Evolutionary conservation across 2,113 vertebrate species (phyloP), one percentile per base, ranked within the genome.

Genomic region (Neolamprologus cancellatus): DNA sequence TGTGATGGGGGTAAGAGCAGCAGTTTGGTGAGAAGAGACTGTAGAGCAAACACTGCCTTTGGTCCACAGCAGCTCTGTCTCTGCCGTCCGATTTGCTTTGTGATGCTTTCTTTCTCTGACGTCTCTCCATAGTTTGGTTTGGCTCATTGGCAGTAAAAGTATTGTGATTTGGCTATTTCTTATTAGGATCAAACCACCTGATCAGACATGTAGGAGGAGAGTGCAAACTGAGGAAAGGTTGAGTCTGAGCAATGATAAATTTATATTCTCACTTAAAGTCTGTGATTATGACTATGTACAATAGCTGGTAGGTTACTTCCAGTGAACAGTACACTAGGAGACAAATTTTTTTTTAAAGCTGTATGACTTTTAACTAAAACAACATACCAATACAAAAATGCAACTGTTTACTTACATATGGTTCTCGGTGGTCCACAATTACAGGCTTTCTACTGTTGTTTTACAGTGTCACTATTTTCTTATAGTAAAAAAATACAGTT

Each of bases 1-100:
- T 89, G 89, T 46, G 89, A 88, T 39, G 50, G 84, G 79, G 88
- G 69, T 57, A 84, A 89, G 85, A 87, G 91, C 91, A 89, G 91
- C 94, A 93, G 94, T 90, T 91, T 92, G 94, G 92, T 95, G 94
- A 95, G 94, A 94, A 89, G 89, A 93, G 92, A 69, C 88, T 81
- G 61, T 71, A 87, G 88, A 89, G 91, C 88, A 95, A 95, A 94
- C 91, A 93, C 32, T 4, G 11, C 53, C 41, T 81, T 57, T 17
- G 50, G 79, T 84, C 85, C 80, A 34, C 23, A 64, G 83, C 82
- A 50, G 87, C 50, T 86, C 84, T 32, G 71, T 89, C 48, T 82
- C 85, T 81, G 46, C 3, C 3, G 46, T 17, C 30, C 15, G 13
- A 69, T 84, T n/a, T 39, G 11, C 81, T 88, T 52, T 6, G 41